Evolutionary conservation across 2,797 vertebrate species (phyloP).

Genomic region (Neoniphon sammara): DNA sequence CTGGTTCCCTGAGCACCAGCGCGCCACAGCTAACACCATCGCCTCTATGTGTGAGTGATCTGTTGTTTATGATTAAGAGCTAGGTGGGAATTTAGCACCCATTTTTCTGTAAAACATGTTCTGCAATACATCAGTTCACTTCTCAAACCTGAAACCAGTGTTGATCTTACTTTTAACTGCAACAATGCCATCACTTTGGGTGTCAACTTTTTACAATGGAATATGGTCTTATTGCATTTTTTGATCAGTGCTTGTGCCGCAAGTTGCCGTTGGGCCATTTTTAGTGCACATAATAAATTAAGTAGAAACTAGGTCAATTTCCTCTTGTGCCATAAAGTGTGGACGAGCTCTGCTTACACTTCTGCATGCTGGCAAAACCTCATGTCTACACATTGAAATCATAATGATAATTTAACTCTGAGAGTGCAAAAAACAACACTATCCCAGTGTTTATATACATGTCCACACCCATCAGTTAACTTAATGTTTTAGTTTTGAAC

Average conservation of each 20-base stretch:
- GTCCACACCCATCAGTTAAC: no score
- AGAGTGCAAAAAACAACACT: no score
- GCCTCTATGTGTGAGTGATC: slow-evolving; percentile 92
- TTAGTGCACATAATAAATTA: neutral
- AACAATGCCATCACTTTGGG: no score
- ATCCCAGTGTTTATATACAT: no score
- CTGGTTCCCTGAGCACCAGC: slow-evolving; percentile 95
- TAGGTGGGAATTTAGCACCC: neutral
- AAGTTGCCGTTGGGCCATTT: neutral
- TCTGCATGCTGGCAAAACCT: slow-evolving; percentile 7
- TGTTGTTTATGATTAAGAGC: neutral
- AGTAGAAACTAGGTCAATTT: slow-evolving; percentile 24
- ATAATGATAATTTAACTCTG: no score
- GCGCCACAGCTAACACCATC: slow-evolving; percentile 93
- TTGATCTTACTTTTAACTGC: no score
- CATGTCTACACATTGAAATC: neutral
- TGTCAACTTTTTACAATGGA: no score
- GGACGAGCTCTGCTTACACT: neutral
- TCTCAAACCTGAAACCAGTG: no score
- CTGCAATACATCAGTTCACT: no score
- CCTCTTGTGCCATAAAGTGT: neutral
- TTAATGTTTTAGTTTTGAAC: no score
- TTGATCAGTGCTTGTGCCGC: neutral
- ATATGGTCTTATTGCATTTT: no score
- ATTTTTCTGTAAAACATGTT: no score